Percentiles rank a stretch among this genome's conserved stretches.
These are phyloP conservation scores for Notiomystis cincta DNA, from an alignment of 2,113 vertebrate species.

Conservation along the genomic window DNA sequence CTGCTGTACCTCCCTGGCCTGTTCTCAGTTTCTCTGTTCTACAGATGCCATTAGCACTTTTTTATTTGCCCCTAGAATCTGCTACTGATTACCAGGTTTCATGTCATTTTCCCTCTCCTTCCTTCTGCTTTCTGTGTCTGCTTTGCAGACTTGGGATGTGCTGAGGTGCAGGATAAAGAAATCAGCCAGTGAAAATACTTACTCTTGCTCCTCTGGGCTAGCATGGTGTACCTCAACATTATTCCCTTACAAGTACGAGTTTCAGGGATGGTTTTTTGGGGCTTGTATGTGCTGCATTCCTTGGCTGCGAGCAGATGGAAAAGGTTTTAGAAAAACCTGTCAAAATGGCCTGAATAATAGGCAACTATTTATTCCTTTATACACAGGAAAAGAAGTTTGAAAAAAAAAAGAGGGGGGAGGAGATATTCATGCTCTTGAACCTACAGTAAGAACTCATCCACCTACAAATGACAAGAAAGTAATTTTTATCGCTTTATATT, in stretches of 20 bases:
- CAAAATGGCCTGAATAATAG: not conserved
- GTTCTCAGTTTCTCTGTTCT: not conserved
- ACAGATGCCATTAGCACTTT: not conserved
- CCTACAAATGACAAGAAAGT: not conserved
- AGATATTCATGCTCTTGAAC: not conserved
- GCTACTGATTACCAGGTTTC: not conserved
- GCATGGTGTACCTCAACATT: not conserved
- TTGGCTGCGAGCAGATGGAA: not conserved
- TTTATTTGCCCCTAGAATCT: not conserved
- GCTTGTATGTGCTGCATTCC: not conserved
- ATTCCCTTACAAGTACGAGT: not conserved
- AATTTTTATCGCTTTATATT: not conserved
- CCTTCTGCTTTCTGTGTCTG: not conserved
- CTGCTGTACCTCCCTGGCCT: not conserved
- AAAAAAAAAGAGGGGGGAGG: fast-evolving
- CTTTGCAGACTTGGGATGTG: not conserved
- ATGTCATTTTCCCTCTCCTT: not conserved
- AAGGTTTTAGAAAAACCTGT: not conserved
- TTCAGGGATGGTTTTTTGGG: not conserved
- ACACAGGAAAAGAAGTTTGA: not conserved
- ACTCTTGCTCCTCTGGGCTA: not conserved
- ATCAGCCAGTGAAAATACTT: not conserved
- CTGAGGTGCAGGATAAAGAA: not conserved
- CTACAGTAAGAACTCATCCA: not conserved
- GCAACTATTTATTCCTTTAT: not conserved